These are phyloP conservation scores for Eupithecia subfuscata DNA, from an alignment of 2,888 invertebrate genomes.

Conservation along the genomic window DNA sequence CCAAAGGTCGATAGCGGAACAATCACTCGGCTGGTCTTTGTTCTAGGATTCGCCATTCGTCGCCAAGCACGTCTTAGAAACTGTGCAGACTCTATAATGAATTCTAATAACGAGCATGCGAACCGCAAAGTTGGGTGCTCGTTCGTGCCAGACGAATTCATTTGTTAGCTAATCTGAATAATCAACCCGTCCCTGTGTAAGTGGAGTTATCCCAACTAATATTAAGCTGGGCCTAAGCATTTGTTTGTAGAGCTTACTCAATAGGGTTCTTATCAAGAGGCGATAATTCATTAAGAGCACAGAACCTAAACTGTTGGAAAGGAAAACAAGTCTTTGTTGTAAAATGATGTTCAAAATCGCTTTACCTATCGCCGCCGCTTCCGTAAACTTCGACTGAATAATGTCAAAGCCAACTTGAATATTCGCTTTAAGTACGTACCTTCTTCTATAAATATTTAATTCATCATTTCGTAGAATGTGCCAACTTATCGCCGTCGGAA, in stretches of 20 bases:
- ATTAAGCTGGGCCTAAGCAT: conserved; percentile 37
- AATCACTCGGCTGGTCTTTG: conserved; percentile 53
- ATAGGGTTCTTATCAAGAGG: conserved; percentile 19
- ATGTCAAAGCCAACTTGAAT: conserved; percentile 24
- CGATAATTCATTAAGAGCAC: neutral
- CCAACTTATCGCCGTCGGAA: conserved; percentile 51
- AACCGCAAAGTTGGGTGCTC: conserved; percentile 41
- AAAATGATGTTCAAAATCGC: conserved; percentile 13
- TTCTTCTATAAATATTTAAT: conserved; percentile 50
- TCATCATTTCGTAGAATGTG: conserved; percentile 47
- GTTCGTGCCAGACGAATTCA: conserved; percentile 48
- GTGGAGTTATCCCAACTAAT: conserved; percentile 43
- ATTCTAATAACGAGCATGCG: conserved; percentile 49
- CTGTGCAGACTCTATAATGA: conserved; percentile 45
- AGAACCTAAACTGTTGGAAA: neutral
- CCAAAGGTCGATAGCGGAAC: conserved; percentile 42
- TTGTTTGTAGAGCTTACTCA: conserved; percentile 19
- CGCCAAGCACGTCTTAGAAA: conserved; percentile 45
- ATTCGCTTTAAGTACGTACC: conserved; percentile 15
- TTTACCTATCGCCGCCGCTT: conserved; percentile 13
- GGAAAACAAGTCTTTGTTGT: conserved; percentile 6
- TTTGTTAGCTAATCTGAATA: conserved; percentile 49
- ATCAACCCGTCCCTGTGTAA: conserved; percentile 40
- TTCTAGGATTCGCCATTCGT: conserved; percentile 50
- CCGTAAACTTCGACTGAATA: conserved; percentile 25